Evolutionary conservation across 2,113 vertebrate species (phyloP), one percentile per base, ranked within the genome.

Genomic region (Serranochromis macrocephalus): DNA sequence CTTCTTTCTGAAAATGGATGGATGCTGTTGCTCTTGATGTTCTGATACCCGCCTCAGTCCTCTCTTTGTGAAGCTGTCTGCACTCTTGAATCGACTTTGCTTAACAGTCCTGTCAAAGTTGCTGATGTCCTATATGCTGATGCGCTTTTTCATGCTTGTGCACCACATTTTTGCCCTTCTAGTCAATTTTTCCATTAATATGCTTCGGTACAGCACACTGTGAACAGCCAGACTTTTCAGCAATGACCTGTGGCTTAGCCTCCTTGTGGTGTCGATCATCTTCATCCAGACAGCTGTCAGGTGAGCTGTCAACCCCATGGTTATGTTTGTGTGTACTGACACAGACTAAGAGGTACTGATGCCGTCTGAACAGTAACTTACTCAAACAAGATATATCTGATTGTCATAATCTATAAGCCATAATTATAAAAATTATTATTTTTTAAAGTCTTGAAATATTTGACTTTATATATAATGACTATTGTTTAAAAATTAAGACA

Each of bases 371-470:
- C 36, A 24, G 63, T 68, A 68, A 0, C 36, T 1, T 68, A 40
- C 36, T 4, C 11, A 68, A 68, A 40, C 11, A 21, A 40, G 19
- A 68, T 21, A 68, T 13, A 21, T 14, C 11, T 14, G 36, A 68
- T 6, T 68, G 3, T 71, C 5, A 42, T 24, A 24, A 71, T 24
- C 36, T 16, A 71, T 24, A 42, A 71, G 66, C 66, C 0, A 71
- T 42, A 42, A 24, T 71, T 24, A 16, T 68, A 0, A 24, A 40
- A 68, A 68, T 0, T 40, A 21, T 40, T 1, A 21, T 38, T 40
- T 13, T 40, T 9, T 13, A 9, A 16, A 71, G n/a, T 24, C n/a
- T 71, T 71, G 36, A 24, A 71, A 16, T 10, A 45, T 45, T 45
- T 45, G 5, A 45, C 8, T 73, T 45, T 17, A 45, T 26, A 26